Evolutionary conservation across 1,140 invertebrate genomes (phyloP).

Genomic region (Cataglyphis hispanica): DNA sequence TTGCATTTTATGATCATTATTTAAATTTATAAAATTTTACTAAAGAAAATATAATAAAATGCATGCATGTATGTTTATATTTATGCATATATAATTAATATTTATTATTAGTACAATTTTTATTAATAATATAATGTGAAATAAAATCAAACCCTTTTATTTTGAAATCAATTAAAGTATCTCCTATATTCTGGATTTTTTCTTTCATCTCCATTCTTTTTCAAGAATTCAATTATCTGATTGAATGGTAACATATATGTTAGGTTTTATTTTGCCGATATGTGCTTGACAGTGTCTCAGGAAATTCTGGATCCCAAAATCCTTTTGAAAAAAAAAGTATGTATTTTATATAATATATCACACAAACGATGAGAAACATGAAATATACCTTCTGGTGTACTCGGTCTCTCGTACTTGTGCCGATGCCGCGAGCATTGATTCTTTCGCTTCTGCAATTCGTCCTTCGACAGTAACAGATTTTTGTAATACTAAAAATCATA

Average conservation of each 20-base stretch:
- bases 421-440: slow-evolving; percentile 86
- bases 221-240: no score
- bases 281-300: slow-evolving; percentile 63
- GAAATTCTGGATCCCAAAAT: slow-evolving; percentile 84
- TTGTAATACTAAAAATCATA: slow-evolving; percentile 84
- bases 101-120: neutral
- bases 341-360: slow-evolving; percentile 12
- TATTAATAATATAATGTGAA: neutral
- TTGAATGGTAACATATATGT: neutral
- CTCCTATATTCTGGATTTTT: no score
- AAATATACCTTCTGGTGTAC: slow-evolving; percentile 83
- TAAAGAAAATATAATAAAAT: neutral
- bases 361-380: neutral
- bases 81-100: neutral
- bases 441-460: slow-evolving; percentile 80
- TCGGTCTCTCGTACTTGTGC: slow-evolving; percentile 78
- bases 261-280: slow-evolving; percentile 13
- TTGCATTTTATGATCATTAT: neutral
- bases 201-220: no score
- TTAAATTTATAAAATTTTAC: neutral
- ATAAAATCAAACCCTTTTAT: neutral
- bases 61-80: neutral
- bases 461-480: slow-evolving; percentile 76
- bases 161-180: neutral
- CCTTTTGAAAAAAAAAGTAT: slow-evolving; percentile 73